These are phyloP conservation scores for Heliconius hermathena DNA, from an alignment of 1,140 invertebrate genomes.

Conservation along the genomic window DNA sequence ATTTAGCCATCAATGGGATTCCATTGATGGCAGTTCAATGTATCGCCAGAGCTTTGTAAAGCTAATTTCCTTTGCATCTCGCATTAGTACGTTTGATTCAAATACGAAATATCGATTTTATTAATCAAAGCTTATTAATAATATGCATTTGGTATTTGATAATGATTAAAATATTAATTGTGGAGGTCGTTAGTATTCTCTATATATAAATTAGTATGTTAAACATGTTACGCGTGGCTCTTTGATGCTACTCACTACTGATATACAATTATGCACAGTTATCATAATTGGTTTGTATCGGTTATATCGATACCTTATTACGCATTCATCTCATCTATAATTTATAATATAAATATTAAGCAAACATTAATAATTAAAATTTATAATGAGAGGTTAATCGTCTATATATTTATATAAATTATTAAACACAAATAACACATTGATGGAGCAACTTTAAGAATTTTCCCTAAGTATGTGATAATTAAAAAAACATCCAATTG, in stretches of 20 bases:
- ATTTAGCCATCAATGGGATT: conserved; percentile 11
- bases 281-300: background rate
- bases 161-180: background rate
- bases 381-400: too few relatives aligned
- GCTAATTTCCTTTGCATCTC: background rate
- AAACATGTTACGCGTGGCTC: background rate
- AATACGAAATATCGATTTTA: background rate
- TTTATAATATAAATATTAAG: too few relatives aligned
- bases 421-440: too few relatives aligned
- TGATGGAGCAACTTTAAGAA: too few relatives aligned
- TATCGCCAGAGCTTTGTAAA: background rate
- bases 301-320: background rate
- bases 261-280: background rate
- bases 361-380: too few relatives aligned
- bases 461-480: too few relatives aligned
- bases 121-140: background rate
- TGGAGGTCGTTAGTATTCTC: background rate
- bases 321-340: background rate
- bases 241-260: background rate
- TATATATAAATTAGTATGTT: background rate
- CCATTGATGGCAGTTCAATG: background rate
- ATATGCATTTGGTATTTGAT: background rate
- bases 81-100: background rate
- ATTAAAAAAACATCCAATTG: too few relatives aligned
- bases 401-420: too few relatives aligned